Conservation (phyloP, 1,140 invertebrate species). For the Zaprionus africanus region DNA sequence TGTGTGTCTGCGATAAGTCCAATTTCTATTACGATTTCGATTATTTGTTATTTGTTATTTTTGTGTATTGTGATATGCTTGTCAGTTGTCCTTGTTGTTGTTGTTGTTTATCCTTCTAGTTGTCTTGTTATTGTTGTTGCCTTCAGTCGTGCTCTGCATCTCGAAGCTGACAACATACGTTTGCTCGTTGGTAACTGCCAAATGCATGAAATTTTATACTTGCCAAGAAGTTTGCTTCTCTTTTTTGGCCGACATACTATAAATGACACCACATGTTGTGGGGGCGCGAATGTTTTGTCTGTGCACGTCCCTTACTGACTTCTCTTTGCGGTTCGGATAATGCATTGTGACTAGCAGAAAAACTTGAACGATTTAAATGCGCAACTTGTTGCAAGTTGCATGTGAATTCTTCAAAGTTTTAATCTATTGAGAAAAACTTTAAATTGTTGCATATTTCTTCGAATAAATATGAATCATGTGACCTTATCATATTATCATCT, state of each 20-base stretch:
- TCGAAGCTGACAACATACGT: conserved; percentile 25
- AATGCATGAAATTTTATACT: conserved; percentile 44
- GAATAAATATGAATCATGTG: not conserved
- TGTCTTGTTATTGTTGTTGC: conserved; percentile 9
- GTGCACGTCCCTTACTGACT: not conserved
- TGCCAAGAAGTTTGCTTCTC: conserved; percentile 31
- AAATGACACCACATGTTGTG: conserved; percentile 16
- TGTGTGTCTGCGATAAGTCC: conserved; percentile 53
- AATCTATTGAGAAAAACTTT: not conserved
- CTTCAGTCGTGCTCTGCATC: conserved; percentile 14
- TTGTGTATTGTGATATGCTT: conserved; percentile 49
- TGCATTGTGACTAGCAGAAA: conserved; percentile 3
- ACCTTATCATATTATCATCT: not conserved
- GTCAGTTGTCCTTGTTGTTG: conserved; percentile 13
- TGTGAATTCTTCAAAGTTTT: not conserved
- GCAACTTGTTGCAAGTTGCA: conserved; percentile 23
- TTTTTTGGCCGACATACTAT: not conserved
- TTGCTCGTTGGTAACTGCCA: conserved; percentile 28
- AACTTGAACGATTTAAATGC: conserved; percentile 16
- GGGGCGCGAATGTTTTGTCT: not conserved
- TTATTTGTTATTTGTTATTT: conserved; percentile 65
- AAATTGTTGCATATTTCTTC: not conserved
- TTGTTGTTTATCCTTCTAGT: not conserved
- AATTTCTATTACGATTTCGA: conserved; percentile 65
- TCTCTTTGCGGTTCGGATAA: not conserved